A percentile compares a stretch with the other conserved stretches of the same genome.
Conservation (phyloP, 1,140 invertebrate genomes). For the Drosophila eugracilis region DNA sequence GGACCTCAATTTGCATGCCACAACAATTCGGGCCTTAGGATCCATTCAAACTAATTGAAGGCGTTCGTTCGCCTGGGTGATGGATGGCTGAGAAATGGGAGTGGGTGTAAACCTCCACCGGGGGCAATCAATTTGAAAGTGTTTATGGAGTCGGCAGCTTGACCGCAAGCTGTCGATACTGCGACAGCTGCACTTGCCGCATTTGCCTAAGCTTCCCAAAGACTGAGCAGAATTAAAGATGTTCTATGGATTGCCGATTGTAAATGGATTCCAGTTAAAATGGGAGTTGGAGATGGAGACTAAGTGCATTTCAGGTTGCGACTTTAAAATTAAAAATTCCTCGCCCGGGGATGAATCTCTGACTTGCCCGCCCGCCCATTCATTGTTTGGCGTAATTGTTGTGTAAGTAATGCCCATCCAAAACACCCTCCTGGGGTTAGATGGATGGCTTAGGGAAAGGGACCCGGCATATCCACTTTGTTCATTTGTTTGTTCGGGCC, state of each 20-base stretch:
- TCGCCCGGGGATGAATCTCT: conserved; percentile 24
- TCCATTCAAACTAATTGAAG: conserved; percentile 56
- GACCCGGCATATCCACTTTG: conserved; percentile 69
- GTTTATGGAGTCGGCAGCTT: conserved; percentile 61
- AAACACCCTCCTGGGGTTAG: conserved; percentile 8
- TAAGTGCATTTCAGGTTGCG: conserved; percentile 73
- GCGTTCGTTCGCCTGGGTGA: conserved; percentile 47
- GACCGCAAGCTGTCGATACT: conserved; percentile 79
- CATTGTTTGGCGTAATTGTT: conserved; percentile 80
- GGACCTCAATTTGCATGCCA: conserved; percentile 68
- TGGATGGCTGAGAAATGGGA: conserved; percentile 44
- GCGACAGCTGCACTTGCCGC: conserved; percentile 71
- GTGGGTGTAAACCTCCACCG: neutral
- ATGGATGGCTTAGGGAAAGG: neutral
- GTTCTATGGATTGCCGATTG: conserved; percentile 4
- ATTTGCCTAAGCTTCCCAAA: conserved; percentile 68
- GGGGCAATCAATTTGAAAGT: conserved; percentile 72
- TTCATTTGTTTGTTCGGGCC: conserved; percentile 78
- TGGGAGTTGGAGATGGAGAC: conserved; percentile 3
- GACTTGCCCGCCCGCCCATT: conserved; percentile 10
- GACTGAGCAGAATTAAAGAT: conserved; percentile 24
- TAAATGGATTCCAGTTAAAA: conserved; percentile 30
- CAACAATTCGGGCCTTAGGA: conserved; percentile 34
- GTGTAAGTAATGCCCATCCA: conserved; percentile 77
- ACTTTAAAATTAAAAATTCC: conserved; percentile 83